A percentile compares a stretch with the other conserved stretches of the same genome.
These are phyloP conservation scores for Erpobdella octoculata DNA, from an alignment of 2,888 invertebrate species.

Conservation along the genomic window DNA sequence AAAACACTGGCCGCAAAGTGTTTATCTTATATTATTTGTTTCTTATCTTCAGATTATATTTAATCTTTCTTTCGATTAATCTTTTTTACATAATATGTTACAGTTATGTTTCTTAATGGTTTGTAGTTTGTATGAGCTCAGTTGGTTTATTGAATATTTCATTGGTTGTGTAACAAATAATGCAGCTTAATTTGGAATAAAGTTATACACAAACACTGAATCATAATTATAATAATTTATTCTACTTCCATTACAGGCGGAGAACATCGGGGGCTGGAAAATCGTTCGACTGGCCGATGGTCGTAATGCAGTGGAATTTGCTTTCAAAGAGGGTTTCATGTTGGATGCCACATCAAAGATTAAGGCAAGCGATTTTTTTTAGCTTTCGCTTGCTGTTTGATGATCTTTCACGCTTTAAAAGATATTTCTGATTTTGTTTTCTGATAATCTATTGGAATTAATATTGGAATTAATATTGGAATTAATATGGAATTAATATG, in stretches of 20 bases:
- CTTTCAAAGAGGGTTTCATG: slow-evolving; percentile 19
- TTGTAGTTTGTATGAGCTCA: not conserved
- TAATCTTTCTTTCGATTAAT: not conserved
- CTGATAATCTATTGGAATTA: no score
- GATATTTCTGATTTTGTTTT: no score
- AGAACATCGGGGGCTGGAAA: slow-evolving; percentile 32
- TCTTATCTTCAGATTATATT: not conserved
- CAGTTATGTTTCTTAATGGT: not conserved
- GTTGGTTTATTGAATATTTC: not conserved
- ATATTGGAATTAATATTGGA: not conserved
- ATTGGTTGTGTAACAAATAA: no score
- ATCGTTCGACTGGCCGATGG: slow-evolving; percentile 28
- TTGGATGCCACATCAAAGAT: slow-evolving; percentile 27
- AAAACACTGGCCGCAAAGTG: slow-evolving; percentile 53
- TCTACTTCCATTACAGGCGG: slow-evolving; percentile 30
- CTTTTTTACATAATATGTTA: not conserved
- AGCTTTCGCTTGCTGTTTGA: no score
- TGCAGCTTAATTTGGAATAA: no score
- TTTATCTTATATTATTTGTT: not conserved
- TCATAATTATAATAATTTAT: no score
- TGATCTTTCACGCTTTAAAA: no score
- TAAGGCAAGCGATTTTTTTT: slow-evolving; percentile 30
- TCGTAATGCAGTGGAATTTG: slow-evolving; percentile 15
- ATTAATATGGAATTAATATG: not conserved
- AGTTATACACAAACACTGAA: no score